Evolutionary conservation across 2,797 vertebrate species (phyloP).

Genomic region (Galago senegalensis): DNA sequence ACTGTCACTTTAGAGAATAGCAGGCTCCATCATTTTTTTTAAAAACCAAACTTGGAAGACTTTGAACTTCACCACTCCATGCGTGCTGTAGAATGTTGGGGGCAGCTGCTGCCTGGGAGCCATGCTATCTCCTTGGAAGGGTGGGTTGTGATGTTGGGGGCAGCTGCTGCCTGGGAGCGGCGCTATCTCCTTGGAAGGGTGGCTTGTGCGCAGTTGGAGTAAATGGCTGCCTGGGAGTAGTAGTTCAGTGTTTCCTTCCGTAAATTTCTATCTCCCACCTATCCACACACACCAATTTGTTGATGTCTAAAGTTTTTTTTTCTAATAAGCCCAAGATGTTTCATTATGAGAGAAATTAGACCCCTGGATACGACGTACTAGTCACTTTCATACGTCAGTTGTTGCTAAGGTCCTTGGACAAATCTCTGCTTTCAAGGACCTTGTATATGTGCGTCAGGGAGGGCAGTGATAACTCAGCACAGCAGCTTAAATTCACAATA

Average conservation of each 20-base stretch:
- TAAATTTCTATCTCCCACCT: neutral
- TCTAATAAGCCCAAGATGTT: neutral
- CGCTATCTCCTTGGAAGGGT: neutral
- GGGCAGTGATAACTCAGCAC: neutral
- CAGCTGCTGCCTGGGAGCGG: neutral
- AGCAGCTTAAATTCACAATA: neutral
- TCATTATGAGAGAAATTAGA: constrained; percentile 3
- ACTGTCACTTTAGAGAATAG: constrained; percentile 57
- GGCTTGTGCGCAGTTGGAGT: neutral
- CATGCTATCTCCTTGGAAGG: neutral
- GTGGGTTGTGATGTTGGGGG: neutral
- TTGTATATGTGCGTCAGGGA: neutral
- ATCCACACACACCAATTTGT: neutral
- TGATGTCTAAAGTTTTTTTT: neutral
- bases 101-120: neutral
- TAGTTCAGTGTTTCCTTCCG: neutral
- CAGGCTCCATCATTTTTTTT: constrained; percentile 40
- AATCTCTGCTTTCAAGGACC: neutral
- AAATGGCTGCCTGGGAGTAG: neutral
- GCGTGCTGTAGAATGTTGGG: neutral
- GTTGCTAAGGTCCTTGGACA: neutral
- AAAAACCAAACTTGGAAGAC: constrained; percentile 2
- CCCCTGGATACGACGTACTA: neutral
- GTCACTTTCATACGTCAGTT: neutral
- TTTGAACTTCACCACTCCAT: neutral